Evolutionary conservation across 2,888 invertebrate genomes (phyloP).

Genomic region (Amphipoea lucens): DNA sequence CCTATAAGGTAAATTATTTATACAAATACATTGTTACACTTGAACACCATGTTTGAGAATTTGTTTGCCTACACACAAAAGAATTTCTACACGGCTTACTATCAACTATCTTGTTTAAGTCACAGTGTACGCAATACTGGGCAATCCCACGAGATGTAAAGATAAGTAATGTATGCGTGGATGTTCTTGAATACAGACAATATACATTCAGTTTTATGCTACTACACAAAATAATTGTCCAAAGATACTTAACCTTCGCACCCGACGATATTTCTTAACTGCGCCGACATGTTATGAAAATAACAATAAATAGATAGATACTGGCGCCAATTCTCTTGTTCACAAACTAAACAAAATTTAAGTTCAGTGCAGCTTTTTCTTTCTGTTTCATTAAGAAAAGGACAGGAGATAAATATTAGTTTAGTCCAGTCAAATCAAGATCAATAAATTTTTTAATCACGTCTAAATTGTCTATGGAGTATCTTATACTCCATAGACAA

Average conservation of each 20-base stretch:
- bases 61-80: constrained; percentile 24
- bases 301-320: not conserved
- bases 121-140: not conserved
- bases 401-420: too few species aligned
- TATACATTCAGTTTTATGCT: not conserved
- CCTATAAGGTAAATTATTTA: not conserved
- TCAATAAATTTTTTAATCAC: too few species aligned
- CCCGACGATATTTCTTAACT: constrained; percentile 17
- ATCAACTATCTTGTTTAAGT: not conserved
- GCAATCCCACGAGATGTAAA: constrained; percentile 5
- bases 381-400: too few species aligned
- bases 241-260: constrained; percentile 31
- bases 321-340: too few species aligned
- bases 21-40: constrained; percentile 21
- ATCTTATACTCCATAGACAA: too few species aligned
- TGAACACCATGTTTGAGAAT: not conserved
- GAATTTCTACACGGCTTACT: constrained; percentile 5
- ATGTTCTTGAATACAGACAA: constrained; percentile 6
- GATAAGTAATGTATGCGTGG: constrained; percentile 23
- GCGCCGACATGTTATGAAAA: constrained; percentile 31
- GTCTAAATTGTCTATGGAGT: too few species aligned
- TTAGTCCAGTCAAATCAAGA: too few species aligned
- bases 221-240: constrained; percentile 23
- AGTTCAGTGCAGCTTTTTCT: too few species aligned
- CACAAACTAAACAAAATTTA: too few species aligned